Evolutionary conservation across 2,797 vertebrate species (phyloP), one percentile per base, ranked within the genome.

Genomic region (Myotis findleyi): DNA sequence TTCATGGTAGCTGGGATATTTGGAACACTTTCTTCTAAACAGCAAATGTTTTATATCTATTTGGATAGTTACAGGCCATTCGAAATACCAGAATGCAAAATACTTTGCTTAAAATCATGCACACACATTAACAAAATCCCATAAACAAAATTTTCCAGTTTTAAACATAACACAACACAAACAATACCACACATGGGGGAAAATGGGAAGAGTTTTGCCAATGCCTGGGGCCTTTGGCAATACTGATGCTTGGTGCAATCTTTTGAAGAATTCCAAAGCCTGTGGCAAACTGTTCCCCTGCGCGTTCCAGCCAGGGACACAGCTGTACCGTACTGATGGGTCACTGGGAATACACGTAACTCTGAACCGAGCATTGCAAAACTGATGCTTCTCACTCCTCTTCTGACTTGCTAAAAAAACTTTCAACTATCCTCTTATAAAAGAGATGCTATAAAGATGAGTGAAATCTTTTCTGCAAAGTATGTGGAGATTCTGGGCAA

Each of bases 171-270:
- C 23, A 85, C 55, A 68, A 64, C 44, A 95, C 66, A 91, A 93
- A 84, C 23, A 87, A 41, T 73, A 84, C 76, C 93, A 69, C 86
- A 93, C 72, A 95, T 69, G 68, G 76, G 44, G 49, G 11, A 83
- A 53, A 93, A 93, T 95, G 86, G 93, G 51, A 88, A 80, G 33
- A 91, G 66, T 38, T 66, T 86, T 95, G 93, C 93, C 94, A 96
- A 38, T 72, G 75, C 72, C 66, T 51, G 23, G 33, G 66, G 76
- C 33, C 21, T 92, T 76, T 91, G 95, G 68, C 38, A 62, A 49
- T 84, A 89, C 55, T 59, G 69, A 57, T 69, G 18, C n/a, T 73
- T 73, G 64, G 68, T 49, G 7, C 8, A 79, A 41, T 72, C 23
- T 72, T 90, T 27, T 59, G 44, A 91, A 88, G 71, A 95, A 83